Evolutionary conservation across 2,113 vertebrate genomes (phyloP), one percentile per base, ranked within the genome.

Genomic region (Vulpes lagopus): DNA sequence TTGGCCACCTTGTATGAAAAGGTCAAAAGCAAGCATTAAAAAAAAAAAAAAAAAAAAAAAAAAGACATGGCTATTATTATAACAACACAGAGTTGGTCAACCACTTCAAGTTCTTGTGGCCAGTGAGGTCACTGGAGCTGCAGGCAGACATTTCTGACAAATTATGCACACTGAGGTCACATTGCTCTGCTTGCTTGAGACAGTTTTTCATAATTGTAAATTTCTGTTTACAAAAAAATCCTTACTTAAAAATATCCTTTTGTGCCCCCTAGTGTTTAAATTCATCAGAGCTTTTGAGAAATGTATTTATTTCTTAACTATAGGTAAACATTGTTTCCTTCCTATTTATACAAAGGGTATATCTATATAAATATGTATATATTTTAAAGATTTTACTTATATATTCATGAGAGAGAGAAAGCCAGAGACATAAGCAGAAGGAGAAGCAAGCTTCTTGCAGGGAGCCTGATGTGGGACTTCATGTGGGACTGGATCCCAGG

Each of bases 231-330:
- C 3, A 79, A 86, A 95, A 92, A 30, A 19, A 4, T 10, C 67
- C 85, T 73, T 59, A 90, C 62, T 94, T 86, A 15, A 96, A 98
- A 97, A 95, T 57, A 96, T 0, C 0, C 97, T 98, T 96, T 95
- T 95, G 82, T 98, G 98, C 98, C 98, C 98, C 98, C 98, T 99
- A 96, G 98, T 92, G 98, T 98, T 98, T 88, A 97, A 97, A 94
- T 86, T 79, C 32, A 87, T 80, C 87, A 89, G 96, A 84, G 2
- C 0, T 0, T 97, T n/a, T 25, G 20, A 81, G 25, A 95, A n/a
- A 27, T 85, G 76, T 3, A 3, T 84, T 55, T 74, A 79, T 38
- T 81, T 79, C 10, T 83, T 64, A 91, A 86, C 49, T 38, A 6
- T 19, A 55, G 8, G 17, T 60, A 22, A 93, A 80, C 3, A 78